Conservation (phyloP, 2,888 invertebrate genomes). For the Desoria tigrina region DNA sequence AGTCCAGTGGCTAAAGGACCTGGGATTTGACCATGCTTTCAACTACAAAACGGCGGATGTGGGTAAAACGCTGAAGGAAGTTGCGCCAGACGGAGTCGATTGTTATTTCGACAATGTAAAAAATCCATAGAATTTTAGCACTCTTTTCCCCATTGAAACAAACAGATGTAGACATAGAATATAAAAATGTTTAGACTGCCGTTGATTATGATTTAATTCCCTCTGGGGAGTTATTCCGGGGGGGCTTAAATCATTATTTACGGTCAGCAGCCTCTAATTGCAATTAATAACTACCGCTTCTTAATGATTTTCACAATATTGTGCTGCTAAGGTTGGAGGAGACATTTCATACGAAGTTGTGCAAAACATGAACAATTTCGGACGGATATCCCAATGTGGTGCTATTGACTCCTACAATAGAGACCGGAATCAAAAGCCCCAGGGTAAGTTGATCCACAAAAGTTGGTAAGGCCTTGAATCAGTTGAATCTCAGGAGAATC, state of each 20-base stretch:
- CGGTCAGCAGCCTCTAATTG: no score
- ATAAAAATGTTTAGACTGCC: no score
- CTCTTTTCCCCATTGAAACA: background rate
- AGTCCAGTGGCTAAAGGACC: conserved; percentile 67
- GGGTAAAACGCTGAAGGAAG: conserved; percentile 61
- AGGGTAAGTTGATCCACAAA: no score
- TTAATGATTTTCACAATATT: no score
- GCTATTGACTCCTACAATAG: conserved; percentile 68
- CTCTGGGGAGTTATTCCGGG: background rate
- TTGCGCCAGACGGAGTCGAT: conserved; percentile 70
- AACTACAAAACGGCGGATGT: conserved; percentile 71
- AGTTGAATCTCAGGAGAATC: background rate
- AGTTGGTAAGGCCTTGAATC: background rate
- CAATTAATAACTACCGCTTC: no score
- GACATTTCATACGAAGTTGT: conserved; percentile 63
- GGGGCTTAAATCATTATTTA: no score
- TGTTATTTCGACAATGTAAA: conserved; percentile 73
- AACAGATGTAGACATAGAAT: no score
- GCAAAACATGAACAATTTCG: conserved; percentile 65
- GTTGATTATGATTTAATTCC: background rate
- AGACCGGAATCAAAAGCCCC: conserved; percentile 26
- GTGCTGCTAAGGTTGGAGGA: conserved; percentile 68
- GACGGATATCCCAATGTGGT: conserved; percentile 68
- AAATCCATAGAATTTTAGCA: background rate
- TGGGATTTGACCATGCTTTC: conserved; percentile 69